Conservation (phyloP, 2,113 vertebrate species). For the Chamaea fasciata region DNA sequence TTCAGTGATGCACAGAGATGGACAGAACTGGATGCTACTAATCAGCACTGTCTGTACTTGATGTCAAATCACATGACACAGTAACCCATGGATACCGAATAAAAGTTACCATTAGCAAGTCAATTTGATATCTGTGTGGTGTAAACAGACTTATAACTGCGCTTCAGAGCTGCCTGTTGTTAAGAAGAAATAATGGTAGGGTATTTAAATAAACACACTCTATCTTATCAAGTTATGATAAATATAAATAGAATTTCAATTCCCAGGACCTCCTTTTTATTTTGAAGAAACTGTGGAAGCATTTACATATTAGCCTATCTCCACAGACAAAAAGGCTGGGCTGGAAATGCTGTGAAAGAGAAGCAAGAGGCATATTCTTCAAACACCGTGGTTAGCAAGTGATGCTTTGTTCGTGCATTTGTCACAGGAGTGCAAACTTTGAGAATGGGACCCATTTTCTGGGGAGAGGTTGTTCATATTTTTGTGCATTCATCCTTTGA, state of each 20-base stretch:
- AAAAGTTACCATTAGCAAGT: conserved; percentile 99
- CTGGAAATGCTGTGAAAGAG: conserved; percentile 2
- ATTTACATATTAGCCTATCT: conserved; percentile 7
- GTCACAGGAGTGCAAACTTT: neutral
- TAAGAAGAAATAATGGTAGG: conserved; percentile 67
- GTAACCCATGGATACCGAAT: conserved; percentile 99
- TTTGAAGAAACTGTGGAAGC: neutral
- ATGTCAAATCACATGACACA: conserved; percentile 99
- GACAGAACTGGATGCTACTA: conserved; percentile 99
- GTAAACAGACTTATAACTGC: conserved; percentile 91
- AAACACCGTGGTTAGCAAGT: neutral
- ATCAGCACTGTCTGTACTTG: conserved; percentile 99
- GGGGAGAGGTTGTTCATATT: neutral
- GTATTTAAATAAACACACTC: conserved; percentile 67
- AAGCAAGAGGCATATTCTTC: neutral
- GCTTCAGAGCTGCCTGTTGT: conserved; percentile 78
- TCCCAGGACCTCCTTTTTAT: conserved; percentile 36
- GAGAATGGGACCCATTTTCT: neutral
- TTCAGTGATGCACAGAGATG: conserved; percentile 99
- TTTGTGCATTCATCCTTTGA: neutral
- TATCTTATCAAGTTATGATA: conserved; percentile 64
- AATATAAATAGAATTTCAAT: conserved; percentile 65
- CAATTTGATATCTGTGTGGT: conserved; percentile 97
- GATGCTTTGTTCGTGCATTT: neutral
- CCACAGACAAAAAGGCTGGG: conserved; percentile 37